phyloP scores from a whole-genome alignment of 2,888 invertebrate species.

The Drosophila quasianomalipes region DNA sequence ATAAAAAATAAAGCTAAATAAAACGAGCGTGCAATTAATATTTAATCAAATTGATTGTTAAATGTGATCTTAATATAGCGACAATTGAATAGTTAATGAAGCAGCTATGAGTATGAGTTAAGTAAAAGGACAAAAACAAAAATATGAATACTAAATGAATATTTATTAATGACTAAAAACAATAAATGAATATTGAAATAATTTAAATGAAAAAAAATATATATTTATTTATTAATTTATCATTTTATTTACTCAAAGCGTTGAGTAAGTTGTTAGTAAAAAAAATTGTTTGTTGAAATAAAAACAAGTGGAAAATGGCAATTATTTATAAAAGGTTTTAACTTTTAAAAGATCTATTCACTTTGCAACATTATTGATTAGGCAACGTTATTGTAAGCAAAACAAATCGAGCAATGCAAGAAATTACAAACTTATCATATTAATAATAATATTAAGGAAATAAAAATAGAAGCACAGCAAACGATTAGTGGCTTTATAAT shows the following conservation, averaged over 20 bases:
- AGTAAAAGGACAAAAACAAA: neutral
- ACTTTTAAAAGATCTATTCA: neutral
- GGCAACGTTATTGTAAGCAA: neutral
- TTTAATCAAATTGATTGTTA: neutral
- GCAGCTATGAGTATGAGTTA: neutral
- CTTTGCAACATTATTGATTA: neutral
- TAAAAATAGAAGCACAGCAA: neutral
- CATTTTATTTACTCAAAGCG: neutral
- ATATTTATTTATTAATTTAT: neutral
- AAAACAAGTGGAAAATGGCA: rapidly evolving
- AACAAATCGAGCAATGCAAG: neutral
- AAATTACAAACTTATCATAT: neutral
- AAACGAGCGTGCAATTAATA: neutral
- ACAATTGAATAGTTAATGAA: neutral
- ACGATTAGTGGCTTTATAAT: neutral
- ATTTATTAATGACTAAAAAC: neutral
- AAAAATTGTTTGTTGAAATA: neutral
- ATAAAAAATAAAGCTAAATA: slow-evolving; percentile 7
- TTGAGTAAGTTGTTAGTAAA: neutral
- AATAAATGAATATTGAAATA: neutral
- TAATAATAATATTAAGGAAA: neutral
- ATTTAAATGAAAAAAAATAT: neutral
- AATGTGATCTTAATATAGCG: too few relatives aligned
- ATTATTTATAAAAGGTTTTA: neutral
- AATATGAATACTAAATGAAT: neutral